A percentile compares a stretch with the other conserved stretches of the same genome.
Evolutionary conservation across 1,140 invertebrate genomes (phyloP).

Genomic region (Campoletis sonorensis): DNA sequence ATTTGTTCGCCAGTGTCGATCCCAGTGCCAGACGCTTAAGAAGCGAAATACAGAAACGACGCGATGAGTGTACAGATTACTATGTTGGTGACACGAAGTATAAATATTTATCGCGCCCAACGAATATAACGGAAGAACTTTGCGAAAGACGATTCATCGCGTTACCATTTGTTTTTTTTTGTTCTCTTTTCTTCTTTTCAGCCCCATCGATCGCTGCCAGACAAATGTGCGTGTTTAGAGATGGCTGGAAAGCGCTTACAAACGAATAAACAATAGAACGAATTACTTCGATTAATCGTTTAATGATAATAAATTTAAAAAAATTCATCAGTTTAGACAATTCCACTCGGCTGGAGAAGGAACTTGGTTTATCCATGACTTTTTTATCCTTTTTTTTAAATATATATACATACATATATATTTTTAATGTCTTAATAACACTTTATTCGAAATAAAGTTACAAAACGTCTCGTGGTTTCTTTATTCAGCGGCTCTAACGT

Average conservation of each 20-base stretch:
- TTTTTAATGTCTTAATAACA: conserved; percentile 17
- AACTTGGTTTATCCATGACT: conserved; percentile 51
- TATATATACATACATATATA: background rate
- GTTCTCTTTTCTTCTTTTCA: background rate
- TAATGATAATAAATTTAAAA: background rate
- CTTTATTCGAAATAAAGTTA: conserved; percentile 35
- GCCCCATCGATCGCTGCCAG: background rate
- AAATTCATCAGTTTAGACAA: conserved; percentile 37
- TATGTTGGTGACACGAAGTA: conserved; percentile 22
- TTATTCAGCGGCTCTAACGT: background rate
- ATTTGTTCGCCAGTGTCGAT: conserved; percentile 44
- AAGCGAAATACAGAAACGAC: conserved; percentile 43
- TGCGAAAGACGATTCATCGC: conserved; percentile 10
- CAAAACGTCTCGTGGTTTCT: background rate
- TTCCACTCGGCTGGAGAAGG: conserved; percentile 45
- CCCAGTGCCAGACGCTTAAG: conserved; percentile 53
- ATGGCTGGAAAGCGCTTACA: background rate
- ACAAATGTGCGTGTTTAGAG: background rate
- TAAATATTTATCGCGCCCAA: conserved; percentile 12
- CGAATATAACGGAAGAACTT: conserved; percentile 27
- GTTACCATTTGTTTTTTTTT: background rate
- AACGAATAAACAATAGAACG: background rate
- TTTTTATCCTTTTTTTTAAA: conserved; percentile 30
- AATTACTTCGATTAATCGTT: conserved; percentile 34
- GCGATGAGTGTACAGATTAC: conserved; percentile 32